Percentiles rank a stretch among this genome's conserved stretches.
Conservation (phyloP, 2,113 vertebrate species). For the Rynchops niger region DNA sequence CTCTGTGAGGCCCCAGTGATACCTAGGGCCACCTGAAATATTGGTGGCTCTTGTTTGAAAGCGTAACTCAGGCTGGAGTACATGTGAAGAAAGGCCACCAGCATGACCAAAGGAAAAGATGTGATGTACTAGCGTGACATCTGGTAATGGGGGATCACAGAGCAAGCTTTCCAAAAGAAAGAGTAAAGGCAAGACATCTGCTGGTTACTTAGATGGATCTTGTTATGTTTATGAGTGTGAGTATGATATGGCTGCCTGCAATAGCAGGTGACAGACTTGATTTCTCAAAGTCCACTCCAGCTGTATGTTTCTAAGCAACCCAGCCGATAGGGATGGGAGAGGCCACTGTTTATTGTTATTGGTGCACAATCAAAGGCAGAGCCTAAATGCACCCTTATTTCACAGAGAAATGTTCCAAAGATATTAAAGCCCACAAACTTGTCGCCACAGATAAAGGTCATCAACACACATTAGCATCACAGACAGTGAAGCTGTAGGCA, state of each 20-base stretch:
- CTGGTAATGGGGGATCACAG: neutral
- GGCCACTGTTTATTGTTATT: neutral
- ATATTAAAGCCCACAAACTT: neutral
- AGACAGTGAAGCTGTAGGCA: neutral
- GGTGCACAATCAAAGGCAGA: neutral
- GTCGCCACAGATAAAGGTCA: neutral
- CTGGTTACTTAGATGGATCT: neutral
- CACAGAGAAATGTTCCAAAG: neutral
- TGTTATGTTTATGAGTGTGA: neutral
- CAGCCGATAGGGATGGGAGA: neutral
- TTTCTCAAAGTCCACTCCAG: neutral
- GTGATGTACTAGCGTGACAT: fast-evolving
- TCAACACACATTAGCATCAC: neutral
- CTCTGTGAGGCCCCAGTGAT: neutral
- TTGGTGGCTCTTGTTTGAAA: neutral
- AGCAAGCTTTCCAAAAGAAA: neutral
- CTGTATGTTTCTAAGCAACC: neutral
- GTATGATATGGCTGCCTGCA: neutral
- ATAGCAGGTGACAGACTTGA: neutral
- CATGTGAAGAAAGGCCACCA: neutral
- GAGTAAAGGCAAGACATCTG: neutral
- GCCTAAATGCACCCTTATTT: neutral
- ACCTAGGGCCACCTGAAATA: neutral
- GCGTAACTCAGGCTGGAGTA: neutral
- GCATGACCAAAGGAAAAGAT: neutral